Conservation (phyloP, 2,797 vertebrate species). For the Luscinia luscinia region DNA sequence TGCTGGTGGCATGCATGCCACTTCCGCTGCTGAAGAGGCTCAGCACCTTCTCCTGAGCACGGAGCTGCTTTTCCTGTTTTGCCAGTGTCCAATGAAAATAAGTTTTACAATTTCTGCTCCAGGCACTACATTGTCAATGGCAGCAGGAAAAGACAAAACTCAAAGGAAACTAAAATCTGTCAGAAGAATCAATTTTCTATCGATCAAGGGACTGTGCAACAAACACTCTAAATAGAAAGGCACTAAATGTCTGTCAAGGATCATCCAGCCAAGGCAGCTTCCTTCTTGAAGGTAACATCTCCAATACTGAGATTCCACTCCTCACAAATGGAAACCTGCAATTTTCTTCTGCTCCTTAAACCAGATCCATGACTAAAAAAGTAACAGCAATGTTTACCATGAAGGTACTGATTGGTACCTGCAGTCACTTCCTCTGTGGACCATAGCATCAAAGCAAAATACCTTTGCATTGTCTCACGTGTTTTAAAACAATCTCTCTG, state of each 20-base stretch:
- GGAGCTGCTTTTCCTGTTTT: not conserved
- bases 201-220: not conserved
- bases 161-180: not conserved
- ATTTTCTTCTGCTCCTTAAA: not conserved
- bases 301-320: not conserved
- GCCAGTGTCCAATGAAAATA: not conserved
- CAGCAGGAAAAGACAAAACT: not conserved
- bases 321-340: not conserved
- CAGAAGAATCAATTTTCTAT: not conserved
- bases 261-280: not conserved
- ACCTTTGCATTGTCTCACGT: not conserved
- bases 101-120: not conserved
- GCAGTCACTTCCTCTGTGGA: constrained; percentile 16
- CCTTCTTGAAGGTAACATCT: not conserved
- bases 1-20: not conserved
- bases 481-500: not conserved
- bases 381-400: not conserved
- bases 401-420: constrained; percentile 27
- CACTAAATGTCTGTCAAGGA: not conserved
- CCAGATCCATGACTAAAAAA: not conserved
- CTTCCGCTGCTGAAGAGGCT: not conserved
- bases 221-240: not conserved
- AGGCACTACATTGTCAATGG: not conserved
- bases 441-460: constrained; percentile 23
- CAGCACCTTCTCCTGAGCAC: not conserved